phyloP scores from a whole-genome alignment of 2,113 vertebrate genomes.

The Phyllostomus discolor region DNA sequence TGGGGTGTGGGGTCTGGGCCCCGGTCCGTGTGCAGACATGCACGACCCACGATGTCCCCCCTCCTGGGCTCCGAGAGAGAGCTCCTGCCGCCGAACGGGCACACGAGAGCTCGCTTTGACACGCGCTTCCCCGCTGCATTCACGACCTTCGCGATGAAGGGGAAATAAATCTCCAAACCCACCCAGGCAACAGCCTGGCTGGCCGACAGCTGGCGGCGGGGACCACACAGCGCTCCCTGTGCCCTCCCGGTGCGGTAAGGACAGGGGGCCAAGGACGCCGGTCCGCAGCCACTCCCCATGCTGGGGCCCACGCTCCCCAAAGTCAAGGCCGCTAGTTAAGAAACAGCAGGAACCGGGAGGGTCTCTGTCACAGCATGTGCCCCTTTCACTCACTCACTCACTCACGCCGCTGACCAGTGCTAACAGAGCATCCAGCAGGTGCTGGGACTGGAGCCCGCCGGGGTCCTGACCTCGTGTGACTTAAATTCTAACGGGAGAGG shows the following conservation, averaged over 20 bases:
- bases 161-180: background rate
- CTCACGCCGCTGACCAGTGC: background rate
- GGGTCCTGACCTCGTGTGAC: background rate
- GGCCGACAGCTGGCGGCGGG: background rate
- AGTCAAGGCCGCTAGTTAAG: background rate
- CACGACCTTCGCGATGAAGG: background rate
- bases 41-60: background rate
- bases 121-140: background rate
- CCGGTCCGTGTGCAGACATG: background rate
- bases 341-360: background rate
- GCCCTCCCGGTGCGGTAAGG: background rate
- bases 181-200: background rate
- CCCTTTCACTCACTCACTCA: background rate
- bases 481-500: background rate
- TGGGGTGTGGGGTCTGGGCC: background rate
- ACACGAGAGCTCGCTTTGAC: background rate
- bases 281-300: background rate
- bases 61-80: background rate
- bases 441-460: rapidly evolving
- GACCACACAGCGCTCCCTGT: background rate
- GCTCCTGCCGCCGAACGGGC: background rate
- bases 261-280: background rate
- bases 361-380: background rate
- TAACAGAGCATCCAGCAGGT: background rate
- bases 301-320: background rate